Conservation (phyloP, 2,797 vertebrate genomes). For the Diceros bicornis region DNA sequence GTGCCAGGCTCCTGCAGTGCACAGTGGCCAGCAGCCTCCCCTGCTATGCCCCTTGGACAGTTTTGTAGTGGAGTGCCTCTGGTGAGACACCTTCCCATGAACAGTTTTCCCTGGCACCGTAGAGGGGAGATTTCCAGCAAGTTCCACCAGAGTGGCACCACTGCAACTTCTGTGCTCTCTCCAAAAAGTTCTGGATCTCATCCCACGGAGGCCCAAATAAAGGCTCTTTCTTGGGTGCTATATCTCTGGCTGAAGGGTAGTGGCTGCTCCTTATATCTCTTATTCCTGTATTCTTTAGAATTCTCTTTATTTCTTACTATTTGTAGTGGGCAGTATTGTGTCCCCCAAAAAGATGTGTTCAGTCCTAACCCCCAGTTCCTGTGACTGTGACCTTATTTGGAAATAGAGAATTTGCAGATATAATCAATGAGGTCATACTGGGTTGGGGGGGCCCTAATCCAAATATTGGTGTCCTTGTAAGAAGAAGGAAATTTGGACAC, state of each 20-base stretch:
- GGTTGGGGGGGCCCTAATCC: not conserved
- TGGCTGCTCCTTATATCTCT: not conserved
- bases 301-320: conserved; percentile 24
- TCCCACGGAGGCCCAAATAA: not conserved
- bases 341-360: not conserved
- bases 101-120: not conserved
- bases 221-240: not conserved
- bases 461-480: not conserved
- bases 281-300: not conserved
- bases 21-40: not conserved
- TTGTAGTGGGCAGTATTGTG: not conserved
- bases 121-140: conserved; percentile 12
- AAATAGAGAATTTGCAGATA: not conserved
- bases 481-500: conserved; percentile 14
- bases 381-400: conserved; percentile 48
- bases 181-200: conserved; percentile 31
- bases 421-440: not conserved
- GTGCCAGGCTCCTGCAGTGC: not conserved
- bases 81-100: not conserved
- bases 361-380: not conserved
- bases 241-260: not conserved
- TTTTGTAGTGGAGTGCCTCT: not conserved
- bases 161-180: not conserved
- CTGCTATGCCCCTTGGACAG: not conserved
- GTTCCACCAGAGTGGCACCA: not conserved